Conservation (phyloP, 2,113 vertebrate genomes). For the Carlito syrichta region DNA sequence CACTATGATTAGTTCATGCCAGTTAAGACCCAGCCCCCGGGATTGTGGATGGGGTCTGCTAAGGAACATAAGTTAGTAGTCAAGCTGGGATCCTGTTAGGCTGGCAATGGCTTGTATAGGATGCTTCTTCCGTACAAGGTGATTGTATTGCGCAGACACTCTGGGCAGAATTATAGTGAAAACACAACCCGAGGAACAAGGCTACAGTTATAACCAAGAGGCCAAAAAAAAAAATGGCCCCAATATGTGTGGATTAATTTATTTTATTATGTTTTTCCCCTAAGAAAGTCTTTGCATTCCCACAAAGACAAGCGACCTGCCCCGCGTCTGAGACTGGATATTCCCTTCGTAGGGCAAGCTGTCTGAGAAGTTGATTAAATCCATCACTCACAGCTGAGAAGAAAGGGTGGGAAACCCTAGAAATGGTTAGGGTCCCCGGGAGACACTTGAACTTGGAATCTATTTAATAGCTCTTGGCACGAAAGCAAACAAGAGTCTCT, state of each 20-base stretch:
- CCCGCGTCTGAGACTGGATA: background rate
- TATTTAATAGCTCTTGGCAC: conserved; percentile 76
- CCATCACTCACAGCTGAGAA: conserved; percentile 75
- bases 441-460: conserved; percentile 78
- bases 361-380: conserved; percentile 70
- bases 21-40: background rate
- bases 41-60: rapidly evolving
- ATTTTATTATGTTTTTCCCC: background rate
- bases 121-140: rapidly evolving
- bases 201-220: background rate
- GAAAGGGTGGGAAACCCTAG: conserved; percentile 73
- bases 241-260: background rate
- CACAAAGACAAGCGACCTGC: background rate
- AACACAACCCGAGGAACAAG: rapidly evolving
- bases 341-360: background rate
- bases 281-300: background rate
- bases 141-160: rapidly evolving
- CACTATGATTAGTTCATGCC: background rate
- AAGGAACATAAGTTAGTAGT: background rate
- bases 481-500: conserved; percentile 67
- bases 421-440: conserved; percentile 62
- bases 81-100: rapidly evolving
- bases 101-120: rapidly evolving
- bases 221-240: background rate
- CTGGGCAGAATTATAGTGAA: background rate